These are phyloP conservation scores for Hormaphis cornu DNA, from an alignment of 1,140 invertebrate species.

Conservation along the genomic window DNA sequence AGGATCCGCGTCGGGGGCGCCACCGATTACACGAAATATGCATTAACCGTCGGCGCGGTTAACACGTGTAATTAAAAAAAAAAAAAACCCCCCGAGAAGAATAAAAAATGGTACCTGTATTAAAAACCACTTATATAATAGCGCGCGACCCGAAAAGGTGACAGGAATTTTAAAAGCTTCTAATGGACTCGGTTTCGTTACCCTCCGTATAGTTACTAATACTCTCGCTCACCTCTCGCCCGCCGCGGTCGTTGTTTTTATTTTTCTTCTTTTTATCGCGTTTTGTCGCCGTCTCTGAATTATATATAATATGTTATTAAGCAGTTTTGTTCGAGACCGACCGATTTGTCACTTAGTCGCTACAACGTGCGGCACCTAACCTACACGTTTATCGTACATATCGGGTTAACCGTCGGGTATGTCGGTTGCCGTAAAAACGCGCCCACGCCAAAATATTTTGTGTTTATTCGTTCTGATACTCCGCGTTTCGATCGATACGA, in stretches of 20 bases:
- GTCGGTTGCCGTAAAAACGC: too few relatives aligned
- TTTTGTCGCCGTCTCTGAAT: slow-evolving; percentile 29
- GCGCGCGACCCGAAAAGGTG: slow-evolving; percentile 24
- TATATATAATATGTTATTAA: slow-evolving; percentile 17
- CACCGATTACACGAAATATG: slow-evolving; percentile 31
- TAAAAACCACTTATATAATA: slow-evolving; percentile 32
- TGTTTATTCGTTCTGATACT: too few relatives aligned
- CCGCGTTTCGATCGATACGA: too few relatives aligned
- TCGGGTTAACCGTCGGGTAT: too few relatives aligned
- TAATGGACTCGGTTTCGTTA: slow-evolving; percentile 24
- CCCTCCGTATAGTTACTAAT: background rate
- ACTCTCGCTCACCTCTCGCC: background rate
- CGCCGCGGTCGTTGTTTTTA: too few relatives aligned
- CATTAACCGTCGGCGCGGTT: slow-evolving; percentile 23
- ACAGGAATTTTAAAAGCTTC: slow-evolving; percentile 33
- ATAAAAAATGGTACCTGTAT: slow-evolving; percentile 17
- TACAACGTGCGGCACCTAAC: too few relatives aligned
- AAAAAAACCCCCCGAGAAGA: background rate
- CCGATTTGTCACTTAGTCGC: slow-evolving; percentile 25
- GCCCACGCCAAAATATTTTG: too few relatives aligned
- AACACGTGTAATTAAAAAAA: slow-evolving; percentile 30
- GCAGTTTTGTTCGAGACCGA: slow-evolving; percentile 5
- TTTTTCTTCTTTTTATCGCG: background rate
- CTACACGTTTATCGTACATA: too few relatives aligned
- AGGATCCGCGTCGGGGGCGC: slow-evolving; percentile 23